Base-by-base conservation (phyloP, 2,888 invertebrate species). In the Geotrupes spiniger region DNA sequence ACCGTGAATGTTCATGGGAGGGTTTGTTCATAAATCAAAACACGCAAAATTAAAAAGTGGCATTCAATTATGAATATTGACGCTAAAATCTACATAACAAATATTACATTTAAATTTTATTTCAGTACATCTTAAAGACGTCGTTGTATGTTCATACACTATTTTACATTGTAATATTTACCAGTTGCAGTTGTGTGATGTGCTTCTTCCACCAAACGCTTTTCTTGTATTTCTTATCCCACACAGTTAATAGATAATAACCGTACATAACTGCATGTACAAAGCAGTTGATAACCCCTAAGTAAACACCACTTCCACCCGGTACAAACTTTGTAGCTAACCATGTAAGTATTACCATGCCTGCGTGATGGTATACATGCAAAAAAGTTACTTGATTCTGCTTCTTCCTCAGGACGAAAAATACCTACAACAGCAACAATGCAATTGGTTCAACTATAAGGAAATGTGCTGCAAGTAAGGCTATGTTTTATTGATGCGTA, bases 401-500 rank as follows among this genome's bases (percentile, higher is more conserved):
- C 65, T 89, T 91, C 71, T 92, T 92, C 45, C 91, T 77, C 55
- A 92, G 71, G n/a, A 89, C 82, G 69, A 92, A 92, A 74, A 92
- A 92, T 51, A 89, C 72, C 76, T 82, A 69, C 21, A 76, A 76
- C n/a, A n/a, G n/a, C n/a, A n/a, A n/a, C n/a, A n/a, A 46, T n/a
- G n/a, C n/a, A n/a, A n/a, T n/a, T n/a, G n/a, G n/a, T n/a, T n/a
- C n/a, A n/a, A n/a, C n/a, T n/a, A n/a, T n/a, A n/a, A n/a, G n/a
- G n/a, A n/a, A n/a, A n/a, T n/a, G n/a, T n/a, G n/a, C n/a, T n/a
- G n/a, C n/a, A n/a, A n/a, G n/a, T n/a, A n/a, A n/a, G n/a, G n/a
- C n/a, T n/a, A n/a, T n/a, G n/a, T n/a, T n/a, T n/a, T n/a, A n/a
- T n/a, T n/a, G n/a, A n/a, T n/a, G n/a, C n/a, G n/a, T n/a, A n/a